Evolutionary conservation across 2,888 invertebrate species (phyloP).

Genomic region (Drosophila formosana): DNA sequence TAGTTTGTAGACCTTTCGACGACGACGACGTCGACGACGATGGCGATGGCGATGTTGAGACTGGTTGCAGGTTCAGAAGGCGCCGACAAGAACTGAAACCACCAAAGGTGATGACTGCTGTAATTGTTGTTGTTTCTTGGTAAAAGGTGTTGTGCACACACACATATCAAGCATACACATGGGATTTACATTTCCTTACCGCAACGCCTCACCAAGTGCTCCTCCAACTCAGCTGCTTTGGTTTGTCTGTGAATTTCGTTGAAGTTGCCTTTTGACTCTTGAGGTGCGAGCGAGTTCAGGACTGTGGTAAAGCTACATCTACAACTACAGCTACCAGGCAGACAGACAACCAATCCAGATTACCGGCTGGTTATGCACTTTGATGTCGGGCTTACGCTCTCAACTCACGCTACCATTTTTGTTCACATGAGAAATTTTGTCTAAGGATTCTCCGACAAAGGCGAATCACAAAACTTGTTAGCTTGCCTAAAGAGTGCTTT

Average conservation of each 20-base stretch:
- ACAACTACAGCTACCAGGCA: conserved; percentile 13
- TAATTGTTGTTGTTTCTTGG: conserved; percentile 79
- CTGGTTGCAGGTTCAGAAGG: conserved; percentile 74
- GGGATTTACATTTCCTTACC: conserved; percentile 63
- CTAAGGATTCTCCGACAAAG: conserved; percentile 3
- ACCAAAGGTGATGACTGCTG: conserved; percentile 81
- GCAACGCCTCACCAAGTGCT: conserved; percentile 47
- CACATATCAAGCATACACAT: conserved; percentile 32
- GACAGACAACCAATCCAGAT: conserved; percentile 22
- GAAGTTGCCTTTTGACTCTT: conserved; percentile 51
- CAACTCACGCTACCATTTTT: conserved; percentile 33
- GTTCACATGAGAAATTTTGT: conserved; percentile 25
- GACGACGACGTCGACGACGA: conserved; percentile 23
- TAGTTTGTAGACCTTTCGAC: conserved; percentile 64
- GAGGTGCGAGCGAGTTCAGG: conserved; percentile 26
- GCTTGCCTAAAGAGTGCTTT: background rate
- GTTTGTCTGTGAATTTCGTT: conserved; percentile 59
- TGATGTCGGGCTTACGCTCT: conserved; percentile 51
- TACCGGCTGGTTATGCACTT: conserved; percentile 41
- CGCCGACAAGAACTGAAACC: conserved; percentile 72
- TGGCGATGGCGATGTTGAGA: conserved; percentile 10
- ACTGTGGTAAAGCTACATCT: conserved; percentile 18
- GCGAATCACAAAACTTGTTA: background rate
- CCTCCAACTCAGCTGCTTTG: conserved; percentile 37
- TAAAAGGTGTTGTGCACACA: conserved; percentile 77